These are phyloP conservation scores for Tethya wilhelma DNA, from an alignment of 37 sponge, comb jelly and placozoan species.

Conservation along the genomic window DNA sequence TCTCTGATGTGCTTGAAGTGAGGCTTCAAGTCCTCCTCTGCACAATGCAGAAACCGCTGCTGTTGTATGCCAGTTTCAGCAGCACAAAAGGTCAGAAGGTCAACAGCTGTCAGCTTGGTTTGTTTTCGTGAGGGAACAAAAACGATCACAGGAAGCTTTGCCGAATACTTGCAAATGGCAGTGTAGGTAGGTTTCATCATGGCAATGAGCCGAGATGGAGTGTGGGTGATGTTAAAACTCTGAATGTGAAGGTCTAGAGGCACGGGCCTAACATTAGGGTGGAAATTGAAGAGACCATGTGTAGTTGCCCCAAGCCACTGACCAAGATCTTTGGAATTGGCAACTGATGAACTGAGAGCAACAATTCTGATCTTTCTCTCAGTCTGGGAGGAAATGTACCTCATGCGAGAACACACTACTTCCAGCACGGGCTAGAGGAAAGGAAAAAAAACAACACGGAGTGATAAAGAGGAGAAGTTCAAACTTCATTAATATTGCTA, in stretches of 20 bases:
- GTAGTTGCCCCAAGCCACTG: slow-evolving; percentile 95
- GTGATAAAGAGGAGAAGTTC: not conserved
- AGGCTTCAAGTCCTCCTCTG: slow-evolving; percentile 72
- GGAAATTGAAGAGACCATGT: slow-evolving; percentile 92
- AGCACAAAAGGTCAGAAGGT: slow-evolving; percentile 91
- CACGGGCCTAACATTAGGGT: slow-evolving; percentile 94
- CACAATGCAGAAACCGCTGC: slow-evolving; percentile 94
- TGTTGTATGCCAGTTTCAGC: slow-evolving; percentile 92
- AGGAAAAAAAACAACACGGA: not conserved
- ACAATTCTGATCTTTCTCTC: slow-evolving; percentile 92
- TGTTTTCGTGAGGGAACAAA: slow-evolving; percentile 98
- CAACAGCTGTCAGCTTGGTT: slow-evolving; percentile 95
- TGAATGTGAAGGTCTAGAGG: slow-evolving; percentile 98
- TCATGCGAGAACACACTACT: slow-evolving; percentile 95
- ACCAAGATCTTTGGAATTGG: slow-evolving; percentile 98
- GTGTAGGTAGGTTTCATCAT: slow-evolving; percentile 98
- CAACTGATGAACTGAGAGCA: slow-evolving; percentile 91
- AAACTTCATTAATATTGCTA: not conserved
- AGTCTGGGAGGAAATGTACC: slow-evolving; percentile 97
- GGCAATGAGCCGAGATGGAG: slow-evolving; percentile 95
- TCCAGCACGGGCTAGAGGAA: slow-evolving; percentile 85
- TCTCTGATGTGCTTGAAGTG: slow-evolving; percentile 92
- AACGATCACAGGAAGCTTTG: slow-evolving; percentile 89
- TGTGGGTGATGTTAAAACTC: slow-evolving; percentile 92
- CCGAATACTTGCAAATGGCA: slow-evolving; percentile 87